Evolutionary conservation across 2,797 vertebrate genomes (phyloP), one percentile per base, ranked within the genome.

Genomic region (Tenualosa ilisha): DNA sequence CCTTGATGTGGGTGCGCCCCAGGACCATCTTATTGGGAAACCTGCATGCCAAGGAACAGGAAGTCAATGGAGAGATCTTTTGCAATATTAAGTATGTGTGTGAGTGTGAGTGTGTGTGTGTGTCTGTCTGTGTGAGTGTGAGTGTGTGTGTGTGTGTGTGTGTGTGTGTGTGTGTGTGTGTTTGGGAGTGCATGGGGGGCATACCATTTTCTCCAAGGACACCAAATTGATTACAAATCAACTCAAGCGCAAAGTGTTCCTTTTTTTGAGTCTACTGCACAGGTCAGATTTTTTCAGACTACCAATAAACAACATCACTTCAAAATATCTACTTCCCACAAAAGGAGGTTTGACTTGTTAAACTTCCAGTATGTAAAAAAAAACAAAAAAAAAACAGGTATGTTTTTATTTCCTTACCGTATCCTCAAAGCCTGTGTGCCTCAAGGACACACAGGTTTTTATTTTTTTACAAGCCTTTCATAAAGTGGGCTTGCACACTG

Each of bases 1-100:
- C 98, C 92, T 99, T 99, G 91, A 99, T 96, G 82, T 99, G 97
- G 20, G 98, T 99, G 91, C 98, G 97, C 87, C 98, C 98, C 43
- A 99, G 95, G 86, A 99, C 97, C 95, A 99, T 97, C 91, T 96
- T 99, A 91, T 96, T 99, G 17, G 97, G 96, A 91, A 99, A 99
- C 86, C 98, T 99, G 86, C 31, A 87, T 22, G 83, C 0, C n/a
- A 24, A 12, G 61, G 50, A 1, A 82, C 26, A 86, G 0, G 65
- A 43, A 72, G 20, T 17, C 0, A 11, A 0, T 31, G 1, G 3
- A 65, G 24, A 68, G 63, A 1, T 31, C 11, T 68, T 31, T 31
- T 26, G 68, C 17, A 40, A 75, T 17, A 20, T 6, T 3, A 37
- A 31, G 24, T 31, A 11, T 37, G 20, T 4, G 13, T 12, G 50